Evolutionary conservation across 2,888 invertebrate species (phyloP), one percentile per base, ranked within the genome.

Genomic region (Parascotia fuliginaria): DNA sequence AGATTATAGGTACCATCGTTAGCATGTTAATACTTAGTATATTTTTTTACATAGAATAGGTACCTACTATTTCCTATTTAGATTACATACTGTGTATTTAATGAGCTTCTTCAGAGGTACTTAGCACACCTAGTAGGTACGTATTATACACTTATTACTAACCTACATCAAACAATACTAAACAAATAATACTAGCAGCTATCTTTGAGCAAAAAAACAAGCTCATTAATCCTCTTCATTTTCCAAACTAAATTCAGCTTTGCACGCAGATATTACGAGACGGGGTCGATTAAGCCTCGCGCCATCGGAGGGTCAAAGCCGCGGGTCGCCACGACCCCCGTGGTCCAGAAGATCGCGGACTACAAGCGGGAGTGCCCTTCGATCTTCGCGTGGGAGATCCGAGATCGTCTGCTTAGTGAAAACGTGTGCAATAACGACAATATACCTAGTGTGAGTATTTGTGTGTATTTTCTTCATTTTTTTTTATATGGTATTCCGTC

Each of bases 381-480:
- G 72, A 99, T 99, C 89, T 99, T 99, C 93, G 98, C 99, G 39
- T 99, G 99, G 99, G 99, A 99, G 93, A 99, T 99, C 83, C 93
- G 98, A 43, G 99, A 99, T 81, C 95, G 98, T 79, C 94, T 99
- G 72, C 94, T 99, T 47, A 96, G 97, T 52, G 99, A 99, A 83
- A 97, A 97, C 73, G 97, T 98, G 73, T 99, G 99, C 94, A 98
- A 97, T 91, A 97, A 97, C 91, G 99, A 99, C 92, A 99, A 98
- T 89, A 98, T 98, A 79, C 98, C 98, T 70, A 98, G 98, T 90
- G 98, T 98, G 93, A 98, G 98, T 98, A 93, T 58, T 14, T 29
- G n/a, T 39, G 28, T 16, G 11, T 2, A 6, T 31, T 31, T 31
- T 31, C 16, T 33, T 33, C n/a, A 16, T 33, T 16, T 32, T 7